These are phyloP conservation scores for Cynopterus sphinx DNA, from an alignment of 2,797 vertebrate genomes.

Conservation along the genomic window DNA sequence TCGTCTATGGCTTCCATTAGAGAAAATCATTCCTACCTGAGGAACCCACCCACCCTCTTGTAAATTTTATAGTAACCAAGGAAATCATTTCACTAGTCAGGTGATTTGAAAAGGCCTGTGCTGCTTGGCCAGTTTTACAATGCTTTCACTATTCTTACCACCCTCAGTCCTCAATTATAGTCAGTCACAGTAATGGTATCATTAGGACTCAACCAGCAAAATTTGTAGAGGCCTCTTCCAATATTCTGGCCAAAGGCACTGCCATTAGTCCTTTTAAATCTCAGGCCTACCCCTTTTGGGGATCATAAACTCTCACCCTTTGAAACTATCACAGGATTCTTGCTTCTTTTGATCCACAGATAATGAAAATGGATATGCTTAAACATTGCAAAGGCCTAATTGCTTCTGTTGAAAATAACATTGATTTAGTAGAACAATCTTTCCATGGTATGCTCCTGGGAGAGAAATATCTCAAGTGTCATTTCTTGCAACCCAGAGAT, in stretches of 20 bases:
- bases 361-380: neutral
- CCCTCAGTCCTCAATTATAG: neutral
- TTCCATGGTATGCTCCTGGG: too few relatives aligned
- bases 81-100: neutral
- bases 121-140: neutral
- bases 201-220: neutral
- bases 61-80: neutral
- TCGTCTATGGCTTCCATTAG: too few relatives aligned
- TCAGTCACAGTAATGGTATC: neutral
- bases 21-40: too few relatives aligned
- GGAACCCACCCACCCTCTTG: too few relatives aligned
- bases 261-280: neutral
- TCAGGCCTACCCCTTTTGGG: neutral
- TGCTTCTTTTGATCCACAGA: neutral
- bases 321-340: neutral
- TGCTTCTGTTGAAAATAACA: neutral
- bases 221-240: too few relatives aligned
- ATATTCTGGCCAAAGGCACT: too few relatives aligned
- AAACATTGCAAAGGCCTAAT: neutral
- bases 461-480: too few relatives aligned
- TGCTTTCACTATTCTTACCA: too few relatives aligned
- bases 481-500: too few relatives aligned
- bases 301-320: neutral
- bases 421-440: too few relatives aligned
- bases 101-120: neutral